Base-by-base conservation (phyloP, 35 echinoderm and acorn worm species). In the Stichopus chloronotus region DNA sequence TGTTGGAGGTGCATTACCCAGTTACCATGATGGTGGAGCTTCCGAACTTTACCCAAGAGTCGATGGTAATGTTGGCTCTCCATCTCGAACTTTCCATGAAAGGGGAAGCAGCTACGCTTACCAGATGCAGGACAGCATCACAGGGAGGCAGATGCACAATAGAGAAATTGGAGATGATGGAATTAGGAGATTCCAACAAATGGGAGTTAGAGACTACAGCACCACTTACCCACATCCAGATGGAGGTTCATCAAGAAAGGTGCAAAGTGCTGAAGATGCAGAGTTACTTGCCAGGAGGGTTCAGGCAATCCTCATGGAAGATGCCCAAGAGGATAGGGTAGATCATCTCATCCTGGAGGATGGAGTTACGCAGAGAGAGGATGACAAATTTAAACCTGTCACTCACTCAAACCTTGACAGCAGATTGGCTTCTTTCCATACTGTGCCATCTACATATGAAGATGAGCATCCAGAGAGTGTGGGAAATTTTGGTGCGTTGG, bases 211-310 rank as follows among this genome's bases (percentile, higher is more conserved):
- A 6, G 80, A 83, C 55, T 12, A 6, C 79, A 83, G 79, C 53
- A 8, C 25, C 25, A 52, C 25, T 52, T 59, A 69, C 71, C 87
- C n/a, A 52, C 7, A 4, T n/a, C 59, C 65, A 13, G 87, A 74
- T 60, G 87, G 30, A 52, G 6, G 5, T 25, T 72, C 60, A 8
- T 6, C 16, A 9, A 69, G 82, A n/a, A 87, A 78, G 65, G 25
- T 56, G 69, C 59, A 79, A 58, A 17, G 78, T 58, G 63, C 30
- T 14, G 61, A 82, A 21, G 88, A 81, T 76, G 55, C 58, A 8
- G 93, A 94, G 22, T 84, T 80, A 3, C 60, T 94, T 7, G 72
- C 87, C 12, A 91, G 88, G 53, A 91, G 93, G 59, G 88, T 94
- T 3, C 93, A 94, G 54, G 78, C 76, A 19, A 88, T 93, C 10